These are phyloP conservation scores for Caenorhabditis sp. DNA, from an alignment of 2,888 invertebrate species.

Conservation along the genomic window DNA sequence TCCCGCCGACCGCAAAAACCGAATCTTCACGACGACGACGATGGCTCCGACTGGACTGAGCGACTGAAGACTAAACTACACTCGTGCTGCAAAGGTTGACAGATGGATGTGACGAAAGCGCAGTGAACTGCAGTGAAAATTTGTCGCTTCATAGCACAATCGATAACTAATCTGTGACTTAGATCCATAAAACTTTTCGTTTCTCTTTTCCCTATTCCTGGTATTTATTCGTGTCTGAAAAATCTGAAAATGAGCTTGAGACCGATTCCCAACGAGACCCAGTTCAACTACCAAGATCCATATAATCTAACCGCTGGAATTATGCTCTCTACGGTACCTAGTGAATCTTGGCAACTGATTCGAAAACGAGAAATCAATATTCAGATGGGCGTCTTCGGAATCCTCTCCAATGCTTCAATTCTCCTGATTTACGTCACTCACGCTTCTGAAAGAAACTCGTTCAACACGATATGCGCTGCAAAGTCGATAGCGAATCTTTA, in stretches of 20 bases:
- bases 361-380: background rate
- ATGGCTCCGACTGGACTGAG: too few relatives aligned
- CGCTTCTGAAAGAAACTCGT: constrained; percentile 18
- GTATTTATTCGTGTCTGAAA: background rate
- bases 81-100: too few relatives aligned
- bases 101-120: too few relatives aligned
- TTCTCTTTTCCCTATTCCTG: background rate
- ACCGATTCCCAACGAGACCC: constrained; percentile 31
- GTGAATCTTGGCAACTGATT: too few relatives aligned
- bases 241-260: background rate
- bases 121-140: too few relatives aligned
- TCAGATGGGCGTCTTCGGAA: constrained; percentile 14
- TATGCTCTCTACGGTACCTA: constrained; percentile 8
- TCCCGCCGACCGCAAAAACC: too few relatives aligned
- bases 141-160: constrained; percentile 17
- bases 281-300: constrained; percentile 26
- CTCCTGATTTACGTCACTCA: constrained; percentile 11
- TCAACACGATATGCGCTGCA: constrained; percentile 20
- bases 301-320: constrained; percentile 19
- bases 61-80: too few relatives aligned
- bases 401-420: constrained; percentile 11
- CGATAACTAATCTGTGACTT: background rate
- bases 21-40: too few relatives aligned
- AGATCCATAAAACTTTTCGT: background rate
- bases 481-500: constrained; percentile 17